Percentiles rank a stretch among this genome's conserved stretches.
Conservation (phyloP, 2,113 vertebrate genomes). For the Lycaon pictus region DNA sequence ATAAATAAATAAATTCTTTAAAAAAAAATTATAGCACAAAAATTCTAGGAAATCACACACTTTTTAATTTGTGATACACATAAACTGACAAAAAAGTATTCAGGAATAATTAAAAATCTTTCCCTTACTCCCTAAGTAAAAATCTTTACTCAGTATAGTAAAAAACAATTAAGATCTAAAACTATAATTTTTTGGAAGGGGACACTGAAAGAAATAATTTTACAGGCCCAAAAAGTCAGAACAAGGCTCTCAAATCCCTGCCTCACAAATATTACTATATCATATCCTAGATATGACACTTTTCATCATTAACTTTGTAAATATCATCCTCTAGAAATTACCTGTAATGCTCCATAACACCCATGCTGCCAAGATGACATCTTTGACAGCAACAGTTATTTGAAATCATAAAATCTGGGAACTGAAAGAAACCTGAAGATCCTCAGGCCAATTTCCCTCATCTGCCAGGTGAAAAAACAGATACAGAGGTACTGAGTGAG, state of each 20-base stretch:
- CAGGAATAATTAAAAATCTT: conserved; percentile 24
- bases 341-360: not conserved
- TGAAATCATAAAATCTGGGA: not conserved
- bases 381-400: not conserved
- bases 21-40: not conserved
- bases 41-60: not conserved
- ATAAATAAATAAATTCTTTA: no score
- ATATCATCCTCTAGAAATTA: not conserved
- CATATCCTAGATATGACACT: not conserved
- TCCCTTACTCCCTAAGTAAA: not conserved
- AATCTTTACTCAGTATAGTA: not conserved
- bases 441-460: not conserved
- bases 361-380: not conserved
- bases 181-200: not conserved
- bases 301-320: not conserved
- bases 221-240: not conserved
- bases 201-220: conserved; percentile 9
- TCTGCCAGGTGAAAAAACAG: not conserved
- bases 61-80: conserved; percentile 3
- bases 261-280: not conserved
- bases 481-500: not conserved
- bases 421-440: not conserved
- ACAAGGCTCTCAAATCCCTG: not conserved
- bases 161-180: conserved; percentile 52
- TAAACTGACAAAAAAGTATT: conserved; percentile 2